A percentile compares a stretch with the other conserved stretches of the same genome.
Conservation (phyloP, 1,140 invertebrate species). For the Pinna nobilis region DNA sequence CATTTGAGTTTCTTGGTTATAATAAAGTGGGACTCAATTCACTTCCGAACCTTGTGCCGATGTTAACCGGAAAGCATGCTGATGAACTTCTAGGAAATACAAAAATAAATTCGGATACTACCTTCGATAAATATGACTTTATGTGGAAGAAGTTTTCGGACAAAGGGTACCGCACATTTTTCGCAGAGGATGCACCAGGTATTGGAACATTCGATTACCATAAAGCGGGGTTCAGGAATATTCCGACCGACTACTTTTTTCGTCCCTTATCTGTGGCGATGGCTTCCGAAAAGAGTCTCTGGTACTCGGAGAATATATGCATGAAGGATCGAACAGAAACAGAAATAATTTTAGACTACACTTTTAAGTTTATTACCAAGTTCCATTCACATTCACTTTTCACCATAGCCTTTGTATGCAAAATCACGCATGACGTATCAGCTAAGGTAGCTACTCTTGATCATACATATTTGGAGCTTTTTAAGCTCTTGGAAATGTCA, state of each 20-base stretch:
- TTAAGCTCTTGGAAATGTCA: slow-evolving; percentile 56
- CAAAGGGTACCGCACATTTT: slow-evolving; percentile 76
- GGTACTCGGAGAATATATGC: slow-evolving; percentile 68
- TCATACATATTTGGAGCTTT: slow-evolving; percentile 60
- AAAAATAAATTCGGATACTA: slow-evolving; percentile 48
- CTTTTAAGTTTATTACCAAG: slow-evolving; percentile 56
- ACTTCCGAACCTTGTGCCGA: slow-evolving; percentile 72
- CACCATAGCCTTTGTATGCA: slow-evolving; percentile 70
- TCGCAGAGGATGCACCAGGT: slow-evolving; percentile 75
- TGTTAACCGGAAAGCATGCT: slow-evolving; percentile 68
- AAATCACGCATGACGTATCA: slow-evolving; percentile 71
- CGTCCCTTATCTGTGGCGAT: slow-evolving; percentile 71
- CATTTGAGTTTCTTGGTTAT: slow-evolving; percentile 69
- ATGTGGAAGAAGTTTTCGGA: slow-evolving; percentile 77
- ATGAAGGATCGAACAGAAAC: slow-evolving; percentile 65
- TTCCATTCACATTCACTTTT: slow-evolving; percentile 66
- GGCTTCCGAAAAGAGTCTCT: slow-evolving; percentile 61
- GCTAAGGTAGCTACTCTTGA: slow-evolving; percentile 66
- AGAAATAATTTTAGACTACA: slow-evolving; percentile 66
- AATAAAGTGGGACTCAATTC: slow-evolving; percentile 74
- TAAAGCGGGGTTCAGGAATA: slow-evolving; percentile 73
- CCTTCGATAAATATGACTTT: slow-evolving; percentile 74
- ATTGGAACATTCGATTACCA: slow-evolving; percentile 76
- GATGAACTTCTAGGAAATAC: slow-evolving; percentile 72
- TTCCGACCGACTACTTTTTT: slow-evolving; percentile 76